Conservation (phyloP, 1,140 invertebrate genomes). For the Grapholita molesta region DNA sequence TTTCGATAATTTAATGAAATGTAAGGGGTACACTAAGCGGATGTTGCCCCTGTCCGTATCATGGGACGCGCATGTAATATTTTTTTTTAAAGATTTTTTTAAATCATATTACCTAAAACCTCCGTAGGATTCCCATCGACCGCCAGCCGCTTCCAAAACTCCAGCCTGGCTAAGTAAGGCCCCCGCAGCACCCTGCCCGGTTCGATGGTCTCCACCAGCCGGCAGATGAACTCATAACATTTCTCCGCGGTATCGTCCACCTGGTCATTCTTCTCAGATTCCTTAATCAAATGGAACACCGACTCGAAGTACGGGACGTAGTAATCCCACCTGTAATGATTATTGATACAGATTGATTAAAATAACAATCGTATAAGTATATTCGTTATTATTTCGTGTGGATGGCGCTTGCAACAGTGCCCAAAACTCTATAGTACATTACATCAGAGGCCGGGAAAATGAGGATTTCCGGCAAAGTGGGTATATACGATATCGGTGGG, state of each 20-base stretch:
- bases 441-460: too few relatives aligned
- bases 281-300: constrained; percentile 79
- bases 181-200: constrained; percentile 81
- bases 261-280: constrained; percentile 37
- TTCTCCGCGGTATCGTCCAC: constrained; percentile 79
- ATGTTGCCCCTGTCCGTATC: too few relatives aligned
- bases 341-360: not conserved
- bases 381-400: too few relatives aligned
- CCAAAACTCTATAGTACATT: too few relatives aligned
- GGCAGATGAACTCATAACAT: constrained; percentile 82
- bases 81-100: too few relatives aligned
- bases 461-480: too few relatives aligned
- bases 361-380: too few relatives aligned
- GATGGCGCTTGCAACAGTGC: too few relatives aligned
- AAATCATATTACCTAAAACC: constrained; percentile 51
- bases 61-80: too few relatives aligned
- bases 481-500: too few relatives aligned
- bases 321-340: constrained; percentile 82
- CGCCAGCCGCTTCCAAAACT: constrained; percentile 83
- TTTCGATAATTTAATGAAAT: too few relatives aligned
- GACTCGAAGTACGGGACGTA: constrained; percentile 86
- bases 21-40: too few relatives aligned
- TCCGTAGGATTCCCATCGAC: constrained; percentile 76
- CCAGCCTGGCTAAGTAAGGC: constrained; percentile 89
- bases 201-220: constrained; percentile 70